These are phyloP conservation scores for Chloropsis cyanopogon DNA, from an alignment of 2,113 vertebrate species.

Conservation along the genomic window DNA sequence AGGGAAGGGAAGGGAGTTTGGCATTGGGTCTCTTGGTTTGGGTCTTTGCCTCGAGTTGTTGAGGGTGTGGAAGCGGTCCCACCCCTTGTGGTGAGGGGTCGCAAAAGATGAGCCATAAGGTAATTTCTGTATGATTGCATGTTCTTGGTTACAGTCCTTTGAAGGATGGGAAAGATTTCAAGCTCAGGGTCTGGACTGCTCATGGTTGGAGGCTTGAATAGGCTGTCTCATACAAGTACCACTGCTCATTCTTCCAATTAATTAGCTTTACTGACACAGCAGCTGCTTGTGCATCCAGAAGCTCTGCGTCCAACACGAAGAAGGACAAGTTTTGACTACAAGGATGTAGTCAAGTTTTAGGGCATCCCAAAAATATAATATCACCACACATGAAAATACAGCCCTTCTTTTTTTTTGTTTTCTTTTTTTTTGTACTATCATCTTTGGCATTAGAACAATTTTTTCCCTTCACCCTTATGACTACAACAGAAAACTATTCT, in stretches of 20 bases:
- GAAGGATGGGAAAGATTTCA: background rate
- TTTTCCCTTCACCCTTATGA: background rate
- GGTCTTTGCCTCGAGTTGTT: background rate
- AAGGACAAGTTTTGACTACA: background rate
- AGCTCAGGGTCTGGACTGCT: background rate
- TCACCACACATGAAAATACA: background rate
- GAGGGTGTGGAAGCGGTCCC: fast-evolving
- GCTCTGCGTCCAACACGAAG: background rate
- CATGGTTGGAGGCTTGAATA: background rate
- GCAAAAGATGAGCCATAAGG: background rate
- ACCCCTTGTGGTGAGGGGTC: background rate
- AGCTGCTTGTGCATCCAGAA: background rate
- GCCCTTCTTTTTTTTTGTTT: background rate
- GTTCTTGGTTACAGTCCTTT: background rate
- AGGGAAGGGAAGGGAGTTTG: no score
- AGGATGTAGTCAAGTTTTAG: background rate
- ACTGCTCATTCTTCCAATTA: background rate
- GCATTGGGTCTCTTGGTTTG: background rate
- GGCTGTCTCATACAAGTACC: background rate
- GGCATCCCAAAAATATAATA: background rate
- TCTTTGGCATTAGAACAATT: background rate
- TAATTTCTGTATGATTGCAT: background rate
- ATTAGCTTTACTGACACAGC: background rate
- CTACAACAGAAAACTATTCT: background rate
- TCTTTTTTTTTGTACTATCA: background rate